Conservation (phyloP, 1,140 invertebrate genomes). For the Ceratoteleas bidentatus region DNA sequence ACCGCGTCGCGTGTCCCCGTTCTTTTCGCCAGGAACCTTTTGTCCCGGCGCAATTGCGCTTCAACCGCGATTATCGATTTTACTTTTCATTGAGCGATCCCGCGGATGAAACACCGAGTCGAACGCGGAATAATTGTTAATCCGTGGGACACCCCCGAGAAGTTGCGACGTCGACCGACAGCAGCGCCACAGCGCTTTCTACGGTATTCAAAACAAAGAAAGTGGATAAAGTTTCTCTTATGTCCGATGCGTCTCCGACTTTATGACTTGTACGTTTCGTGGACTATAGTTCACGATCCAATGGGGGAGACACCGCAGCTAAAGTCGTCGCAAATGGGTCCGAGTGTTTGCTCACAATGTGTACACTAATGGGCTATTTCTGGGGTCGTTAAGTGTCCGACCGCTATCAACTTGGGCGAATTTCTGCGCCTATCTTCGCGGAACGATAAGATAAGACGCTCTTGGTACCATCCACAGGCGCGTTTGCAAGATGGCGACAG, state of each 20-base stretch:
- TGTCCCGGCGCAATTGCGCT: background rate
- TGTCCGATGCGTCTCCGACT: slow-evolving; percentile 44
- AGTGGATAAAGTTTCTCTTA: slow-evolving; percentile 56
- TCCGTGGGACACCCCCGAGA: background rate
- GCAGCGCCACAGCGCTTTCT: slow-evolving; percentile 14
- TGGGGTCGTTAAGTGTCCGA: background rate
- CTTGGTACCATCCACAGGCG: no score
- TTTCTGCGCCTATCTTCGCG: no score
- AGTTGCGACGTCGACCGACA: no score
- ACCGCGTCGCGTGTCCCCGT: slow-evolving; percentile 21
- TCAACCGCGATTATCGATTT: background rate
- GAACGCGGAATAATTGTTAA: slow-evolving; percentile 4
- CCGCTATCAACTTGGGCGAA: no score
- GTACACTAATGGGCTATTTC: slow-evolving; percentile 41
- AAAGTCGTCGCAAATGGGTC: slow-evolving; percentile 16
- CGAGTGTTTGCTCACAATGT: slow-evolving; percentile 16
- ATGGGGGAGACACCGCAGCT: slow-evolving; percentile 27
- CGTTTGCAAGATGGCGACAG: no score
- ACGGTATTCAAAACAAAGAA: slow-evolving; percentile 52
- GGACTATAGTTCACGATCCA: slow-evolving; percentile 40
- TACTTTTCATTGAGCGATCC: no score
- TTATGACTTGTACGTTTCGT: slow-evolving; percentile 52
- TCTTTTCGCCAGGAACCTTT: slow-evolving; percentile 24
- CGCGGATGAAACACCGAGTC: no score
- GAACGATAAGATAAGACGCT: no score